These are phyloP conservation scores for Achlya flavicornis DNA, from an alignment of 2,888 invertebrate genomes.

Conservation along the genomic window DNA sequence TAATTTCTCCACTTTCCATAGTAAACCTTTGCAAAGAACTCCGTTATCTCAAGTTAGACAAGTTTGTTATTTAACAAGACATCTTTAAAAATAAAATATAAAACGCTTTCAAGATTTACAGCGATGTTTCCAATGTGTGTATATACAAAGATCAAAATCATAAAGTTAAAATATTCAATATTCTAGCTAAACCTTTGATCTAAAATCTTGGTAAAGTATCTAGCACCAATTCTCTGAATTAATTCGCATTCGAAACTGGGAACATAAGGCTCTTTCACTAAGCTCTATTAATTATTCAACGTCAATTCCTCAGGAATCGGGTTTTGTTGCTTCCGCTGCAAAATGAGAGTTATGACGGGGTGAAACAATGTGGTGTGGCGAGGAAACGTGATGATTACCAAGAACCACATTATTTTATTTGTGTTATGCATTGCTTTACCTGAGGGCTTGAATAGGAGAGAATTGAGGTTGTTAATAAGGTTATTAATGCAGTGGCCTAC, in stretches of 20 bases:
- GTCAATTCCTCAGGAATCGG: conserved; percentile 59
- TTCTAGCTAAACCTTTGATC: too few species aligned
- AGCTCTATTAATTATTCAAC: conserved; percentile 69
- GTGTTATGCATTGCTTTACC: conserved; percentile 14
- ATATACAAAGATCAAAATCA: too few species aligned
- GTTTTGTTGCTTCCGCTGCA: conserved; percentile 35
- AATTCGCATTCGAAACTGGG: conserved; percentile 7
- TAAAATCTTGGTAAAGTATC: neutral
- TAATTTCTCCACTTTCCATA: too few species aligned
- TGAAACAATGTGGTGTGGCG: conserved; percentile 54
- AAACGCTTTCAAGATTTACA: neutral
- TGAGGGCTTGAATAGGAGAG: neutral
- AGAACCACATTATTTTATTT: conserved; percentile 31
- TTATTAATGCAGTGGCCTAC: neutral
- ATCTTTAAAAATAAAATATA: neutral
- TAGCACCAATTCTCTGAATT: conserved; percentile 1
- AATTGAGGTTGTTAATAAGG: neutral
- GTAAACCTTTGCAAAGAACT: too few species aligned
- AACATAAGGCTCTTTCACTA: conserved; percentile 25
- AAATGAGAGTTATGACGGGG: conserved; percentile 59
- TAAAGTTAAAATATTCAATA: too few species aligned
- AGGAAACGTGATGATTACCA: conserved; percentile 52
- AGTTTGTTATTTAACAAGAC: too few species aligned
- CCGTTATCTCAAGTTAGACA: too few species aligned
- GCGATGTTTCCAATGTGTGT: neutral